Evolutionary conservation across 2,113 vertebrate species (phyloP).

Genomic region (Dermatemys mawii): DNA sequence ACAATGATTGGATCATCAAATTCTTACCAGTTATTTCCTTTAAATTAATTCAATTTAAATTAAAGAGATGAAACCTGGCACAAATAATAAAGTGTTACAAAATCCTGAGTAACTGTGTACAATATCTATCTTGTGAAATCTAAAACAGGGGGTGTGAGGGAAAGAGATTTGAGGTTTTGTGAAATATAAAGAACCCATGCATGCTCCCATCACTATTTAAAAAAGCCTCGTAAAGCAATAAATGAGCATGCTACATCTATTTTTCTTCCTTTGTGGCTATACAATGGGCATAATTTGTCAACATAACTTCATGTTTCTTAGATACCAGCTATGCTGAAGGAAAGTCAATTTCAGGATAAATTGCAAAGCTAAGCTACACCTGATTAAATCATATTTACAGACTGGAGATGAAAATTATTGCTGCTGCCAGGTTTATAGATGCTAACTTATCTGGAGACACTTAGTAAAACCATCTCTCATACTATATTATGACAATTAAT

Average conservation of each 20-base stretch:
- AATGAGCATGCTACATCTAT: background rate
- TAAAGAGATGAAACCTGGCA: background rate
- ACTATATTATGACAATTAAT: background rate
- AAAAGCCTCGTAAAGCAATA: background rate
- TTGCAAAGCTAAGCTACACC: conserved; percentile 28
- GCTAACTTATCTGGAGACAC: conserved; percentile 6
- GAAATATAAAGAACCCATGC: background rate
- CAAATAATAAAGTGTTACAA: background rate
- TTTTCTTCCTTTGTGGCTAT: conserved; percentile 3
- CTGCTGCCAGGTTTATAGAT: conserved; percentile 17
- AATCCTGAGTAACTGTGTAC: background rate
- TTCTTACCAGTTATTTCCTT: background rate
- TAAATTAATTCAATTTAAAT: background rate
- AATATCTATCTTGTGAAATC: background rate
- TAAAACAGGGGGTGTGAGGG: fast-evolving
- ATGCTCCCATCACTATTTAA: background rate
- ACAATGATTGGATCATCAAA: background rate
- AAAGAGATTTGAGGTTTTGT: background rate
- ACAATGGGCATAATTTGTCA: conserved; percentile 29
- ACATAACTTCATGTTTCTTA: conserved; percentile 35
- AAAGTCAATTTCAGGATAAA: conserved; percentile 32
- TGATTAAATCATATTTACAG: conserved; percentile 25
- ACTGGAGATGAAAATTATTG: conserved; percentile 40
- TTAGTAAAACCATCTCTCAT: conserved; percentile 34
- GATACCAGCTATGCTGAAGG: conserved; percentile 31